A percentile compares a stretch with the other conserved stretches of the same genome.
Evolutionary conservation across 2,113 vertebrate species (phyloP).

Genomic region (Chauna torquata): DNA sequence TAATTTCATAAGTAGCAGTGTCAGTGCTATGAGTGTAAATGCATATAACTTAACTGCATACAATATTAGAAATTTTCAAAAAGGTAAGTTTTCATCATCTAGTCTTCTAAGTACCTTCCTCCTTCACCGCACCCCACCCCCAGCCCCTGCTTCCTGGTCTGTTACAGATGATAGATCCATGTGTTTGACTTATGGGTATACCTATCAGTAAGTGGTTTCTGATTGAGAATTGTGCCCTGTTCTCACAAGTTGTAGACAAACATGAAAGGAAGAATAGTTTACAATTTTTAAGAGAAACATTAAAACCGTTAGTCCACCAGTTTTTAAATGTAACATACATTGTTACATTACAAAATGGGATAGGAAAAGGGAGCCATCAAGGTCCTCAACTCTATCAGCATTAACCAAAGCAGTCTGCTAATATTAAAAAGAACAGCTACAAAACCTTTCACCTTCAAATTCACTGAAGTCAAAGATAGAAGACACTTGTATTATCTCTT

Average conservation of each 20-base stretch:
- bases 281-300: not conserved
- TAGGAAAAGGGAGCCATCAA: not conserved
- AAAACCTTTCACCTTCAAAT: not conserved
- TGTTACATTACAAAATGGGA: not conserved
- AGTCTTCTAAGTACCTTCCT: not conserved
- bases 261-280: not conserved
- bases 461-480: not conserved
- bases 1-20: not conserved
- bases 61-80: fast-evolving
- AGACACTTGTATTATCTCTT: not conserved
- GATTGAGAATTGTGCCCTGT: not conserved
- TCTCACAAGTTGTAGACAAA: not conserved
- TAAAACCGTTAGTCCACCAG: not conserved
- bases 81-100: not conserved
- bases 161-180: not conserved
- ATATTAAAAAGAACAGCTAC: not conserved
- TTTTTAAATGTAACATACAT: not conserved
- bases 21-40: not conserved
- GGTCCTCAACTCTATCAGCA: not conserved
- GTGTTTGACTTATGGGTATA: not conserved
- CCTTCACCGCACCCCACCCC: too few species aligned
- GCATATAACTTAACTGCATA: not conserved
- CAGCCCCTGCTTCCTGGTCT: not conserved
- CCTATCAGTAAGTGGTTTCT: not conserved
- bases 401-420: not conserved